Percentiles rank a stretch among this genome's conserved stretches.
These are phyloP conservation scores for Sibirionetta formosa DNA, from an alignment of 2,797 vertebrate species.

Conservation along the genomic window DNA sequence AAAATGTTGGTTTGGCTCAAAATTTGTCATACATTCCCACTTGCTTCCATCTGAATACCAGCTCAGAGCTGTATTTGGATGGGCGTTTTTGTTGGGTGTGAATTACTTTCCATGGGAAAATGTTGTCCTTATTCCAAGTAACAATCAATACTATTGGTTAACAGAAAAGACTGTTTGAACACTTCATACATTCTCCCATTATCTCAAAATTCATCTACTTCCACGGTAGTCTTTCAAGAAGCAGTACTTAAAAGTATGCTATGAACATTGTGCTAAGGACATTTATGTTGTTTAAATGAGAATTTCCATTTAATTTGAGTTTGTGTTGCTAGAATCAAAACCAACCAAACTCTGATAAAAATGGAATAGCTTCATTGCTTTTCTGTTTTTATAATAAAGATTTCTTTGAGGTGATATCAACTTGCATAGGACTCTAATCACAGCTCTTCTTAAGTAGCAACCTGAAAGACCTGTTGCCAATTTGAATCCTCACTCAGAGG, in stretches of 20 bases:
- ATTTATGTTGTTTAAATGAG: not conserved
- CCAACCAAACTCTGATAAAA: conserved; percentile 1
- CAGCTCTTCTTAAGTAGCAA: conserved; percentile 27
- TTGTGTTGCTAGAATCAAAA: conserved; percentile 17
- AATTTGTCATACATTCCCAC: not conserved
- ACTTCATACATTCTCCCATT: not conserved
- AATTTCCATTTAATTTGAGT: conserved; percentile 12
- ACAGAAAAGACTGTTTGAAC: not conserved
- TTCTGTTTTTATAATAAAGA: conserved; percentile 8
- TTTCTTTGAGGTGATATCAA: conserved; percentile 1
- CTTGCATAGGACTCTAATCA: not conserved
- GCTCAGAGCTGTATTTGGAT: not conserved
- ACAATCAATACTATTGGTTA: not conserved
- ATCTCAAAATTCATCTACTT: not conserved
- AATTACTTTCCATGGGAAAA: not conserved
- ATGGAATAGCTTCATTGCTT: not conserved
- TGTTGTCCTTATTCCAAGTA: not conserved
- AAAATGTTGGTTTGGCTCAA: not conserved
- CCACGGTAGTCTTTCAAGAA: not conserved
- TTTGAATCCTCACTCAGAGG: conserved; percentile 17
- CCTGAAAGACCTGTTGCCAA: not conserved
- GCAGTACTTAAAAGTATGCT: not conserved
- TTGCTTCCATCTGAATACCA: not conserved
- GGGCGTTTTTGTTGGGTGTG: not conserved
- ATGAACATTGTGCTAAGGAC: not conserved